Percentiles rank a stretch among this genome's conserved stretches.
Evolutionary conservation across 1,140 invertebrate species (phyloP).

Genomic region (Chrysomallon squamiferum): DNA sequence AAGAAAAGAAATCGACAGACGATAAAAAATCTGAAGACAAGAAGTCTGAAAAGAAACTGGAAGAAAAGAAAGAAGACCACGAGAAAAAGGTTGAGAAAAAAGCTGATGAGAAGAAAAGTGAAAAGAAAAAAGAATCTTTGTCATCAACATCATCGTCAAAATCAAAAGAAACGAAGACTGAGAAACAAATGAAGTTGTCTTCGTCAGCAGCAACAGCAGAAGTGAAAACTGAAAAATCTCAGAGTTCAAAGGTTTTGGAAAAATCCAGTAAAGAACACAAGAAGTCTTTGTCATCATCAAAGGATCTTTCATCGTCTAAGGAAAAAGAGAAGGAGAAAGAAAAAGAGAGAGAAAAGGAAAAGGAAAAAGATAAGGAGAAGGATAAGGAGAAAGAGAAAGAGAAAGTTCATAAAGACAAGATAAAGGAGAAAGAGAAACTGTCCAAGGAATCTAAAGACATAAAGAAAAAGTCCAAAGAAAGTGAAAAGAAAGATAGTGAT

Average conservation of each 20-base stretch:
- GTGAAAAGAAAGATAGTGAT: conserved; percentile 3
- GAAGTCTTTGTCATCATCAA: conserved; percentile 2
- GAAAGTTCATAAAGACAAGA: conserved; percentile 12
- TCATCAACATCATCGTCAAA: too few species aligned
- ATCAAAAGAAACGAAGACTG: too few species aligned
- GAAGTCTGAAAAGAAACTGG: conserved; percentile 15
- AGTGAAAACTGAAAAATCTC: conserved; percentile 40
- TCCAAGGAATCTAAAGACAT: conserved; percentile 7
- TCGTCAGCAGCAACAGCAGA: background rate
- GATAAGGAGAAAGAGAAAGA: conserved; percentile 11
- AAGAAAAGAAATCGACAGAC: conserved; percentile 16
- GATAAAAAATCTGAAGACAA: conserved; percentile 14
- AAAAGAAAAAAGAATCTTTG: conserved; percentile 29
- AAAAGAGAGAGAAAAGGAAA: conserved; percentile 2
- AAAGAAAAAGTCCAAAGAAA: conserved; percentile 16
- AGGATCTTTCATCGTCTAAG: background rate
- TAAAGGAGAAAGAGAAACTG: conserved; percentile 9
- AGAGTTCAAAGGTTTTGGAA: background rate
- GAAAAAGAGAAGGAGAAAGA: conserved; percentile 12
- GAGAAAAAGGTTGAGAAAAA: conserved; percentile 14
- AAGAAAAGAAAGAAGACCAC: conserved; percentile 26
- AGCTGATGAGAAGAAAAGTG: conserved; percentile 14
- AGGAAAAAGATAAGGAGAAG: conserved; percentile 16
- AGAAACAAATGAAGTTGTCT: background rate
- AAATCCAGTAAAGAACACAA: conserved; percentile 9